Evolutionary conservation across 2,797 vertebrate species (phyloP), one percentile per base, ranked within the genome.

Genomic region (Lepilemur septentrionalis): DNA sequence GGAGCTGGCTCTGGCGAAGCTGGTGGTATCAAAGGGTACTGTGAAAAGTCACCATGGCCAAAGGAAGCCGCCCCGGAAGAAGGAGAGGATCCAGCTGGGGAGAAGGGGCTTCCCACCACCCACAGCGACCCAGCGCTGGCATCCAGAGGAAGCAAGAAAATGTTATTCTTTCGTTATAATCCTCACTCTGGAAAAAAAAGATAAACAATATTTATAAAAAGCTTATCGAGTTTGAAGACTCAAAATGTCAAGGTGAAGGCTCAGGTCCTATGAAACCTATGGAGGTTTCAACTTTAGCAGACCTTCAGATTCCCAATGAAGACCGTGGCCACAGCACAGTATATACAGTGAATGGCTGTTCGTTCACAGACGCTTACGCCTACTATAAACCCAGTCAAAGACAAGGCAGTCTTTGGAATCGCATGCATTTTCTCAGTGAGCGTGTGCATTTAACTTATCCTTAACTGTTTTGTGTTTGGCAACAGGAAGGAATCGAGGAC

Each of bases 81-180:
- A 50, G 5, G 28, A 18, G 52, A 5, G 12, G 8, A 55, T 13
- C 28, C n/a, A 69, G 0, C 18, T 28, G 20, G 76, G 48, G 41
- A 18, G 32, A 17, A 0, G 3, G 7, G 23, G 3, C 22, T 35
- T 28, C 4, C 52, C 2, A 2, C 5, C 6, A 7, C 13, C 10
- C 32, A 4, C 30, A 38, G n/a, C 12, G 18, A 81, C 43, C n/a
- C 28, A 18, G 55, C 30, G 4, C 10, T 5, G 46, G 20, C 55
- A 32, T 25, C 30, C 63, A 23, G n/a, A 9, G 0, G 43, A 65
- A 78, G 43, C 12, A 30, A 63, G 38, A 72, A 38, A 65, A 50
- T 50, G 46, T 57, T 18, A 12, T 73, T 79, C 30, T 73, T 67
- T 59, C 28, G 5, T 55, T 52, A 11, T 38, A 55, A 72, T 15